These are phyloP conservation scores for Alosa alosa DNA, from an alignment of 2,113 vertebrate species.

Conservation along the genomic window DNA sequence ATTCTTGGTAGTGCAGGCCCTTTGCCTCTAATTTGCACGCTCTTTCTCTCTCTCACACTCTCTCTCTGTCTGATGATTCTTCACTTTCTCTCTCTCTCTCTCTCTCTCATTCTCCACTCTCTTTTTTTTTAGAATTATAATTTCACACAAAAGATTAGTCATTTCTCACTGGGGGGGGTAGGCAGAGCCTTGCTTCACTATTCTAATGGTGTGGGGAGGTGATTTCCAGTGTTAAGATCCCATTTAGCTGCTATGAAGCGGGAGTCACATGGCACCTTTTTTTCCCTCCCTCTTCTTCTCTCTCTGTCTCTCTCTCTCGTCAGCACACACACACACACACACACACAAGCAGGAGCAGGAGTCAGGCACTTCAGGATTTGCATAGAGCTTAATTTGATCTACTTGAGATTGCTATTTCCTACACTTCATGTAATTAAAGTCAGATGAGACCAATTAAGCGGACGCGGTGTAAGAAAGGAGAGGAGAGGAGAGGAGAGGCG, in stretches of 20 bases:
- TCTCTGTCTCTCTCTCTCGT: neutral
- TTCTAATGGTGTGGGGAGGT: slow-evolving; percentile 60
- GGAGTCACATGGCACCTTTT: slow-evolving; percentile 46
- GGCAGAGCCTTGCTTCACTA: slow-evolving; percentile 65
- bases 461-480: slow-evolving; percentile 49
- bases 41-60: neutral
- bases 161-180: slow-evolving; percentile 58
- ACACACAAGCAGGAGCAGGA: slow-evolving; percentile 42
- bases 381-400: slow-evolving; percentile 77
- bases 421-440: slow-evolving; percentile 77
- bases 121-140: slow-evolving; percentile 21
- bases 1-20: neutral
- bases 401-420: slow-evolving; percentile 78
- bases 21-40: neutral
- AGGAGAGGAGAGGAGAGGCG: slow-evolving; percentile 40
- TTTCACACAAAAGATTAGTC: slow-evolving; percentile 61
- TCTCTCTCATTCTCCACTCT: neutral
- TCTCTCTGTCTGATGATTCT: neutral
- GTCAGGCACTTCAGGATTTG: slow-evolving; percentile 69
- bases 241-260: slow-evolving; percentile 62
- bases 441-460: slow-evolving; percentile 78
- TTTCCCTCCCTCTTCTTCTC: neutral
- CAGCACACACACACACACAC: slow-evolving; percentile 49
- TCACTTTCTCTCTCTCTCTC: neutral
- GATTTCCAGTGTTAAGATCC: slow-evolving; percentile 67